Evolutionary conservation across 1,140 invertebrate genomes (phyloP).

Genomic region (Bombus balteatus): DNA sequence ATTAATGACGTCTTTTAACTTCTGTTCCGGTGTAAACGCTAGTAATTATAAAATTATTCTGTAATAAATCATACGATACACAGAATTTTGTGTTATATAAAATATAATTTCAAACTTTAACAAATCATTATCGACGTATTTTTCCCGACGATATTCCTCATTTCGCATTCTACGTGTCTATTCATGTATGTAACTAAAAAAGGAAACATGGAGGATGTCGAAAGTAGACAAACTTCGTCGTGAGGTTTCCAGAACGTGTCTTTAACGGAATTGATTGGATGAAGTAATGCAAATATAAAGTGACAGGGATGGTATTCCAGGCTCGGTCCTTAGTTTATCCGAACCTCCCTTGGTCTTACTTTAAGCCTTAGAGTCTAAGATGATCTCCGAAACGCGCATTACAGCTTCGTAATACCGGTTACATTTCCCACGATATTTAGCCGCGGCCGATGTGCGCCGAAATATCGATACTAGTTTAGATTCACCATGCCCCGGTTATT

Average conservation of each 20-base stretch:
- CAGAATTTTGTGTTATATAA: too few species aligned
- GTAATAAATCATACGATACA: too few species aligned
- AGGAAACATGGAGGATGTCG: not conserved
- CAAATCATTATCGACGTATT: too few species aligned
- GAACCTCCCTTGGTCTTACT: not conserved
- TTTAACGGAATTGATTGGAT: slow-evolving; percentile 52
- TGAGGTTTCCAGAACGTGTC: slow-evolving; percentile 26
- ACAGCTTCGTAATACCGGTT: not conserved
- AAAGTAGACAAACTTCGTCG: not conserved
- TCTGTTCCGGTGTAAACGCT: too few species aligned
- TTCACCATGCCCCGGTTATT: not conserved
- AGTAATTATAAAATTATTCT: too few species aligned
- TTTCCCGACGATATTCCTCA: not conserved
- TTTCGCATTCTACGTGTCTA: not conserved
- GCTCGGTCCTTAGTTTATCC: not conserved
- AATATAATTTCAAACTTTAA: too few species aligned
- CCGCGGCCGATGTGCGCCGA: not conserved
- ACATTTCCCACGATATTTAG: slow-evolving; percentile 6
- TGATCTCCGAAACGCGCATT: slow-evolving; percentile 26
- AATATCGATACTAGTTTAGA: not conserved
- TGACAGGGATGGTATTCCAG: not conserved
- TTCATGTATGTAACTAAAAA: not conserved
- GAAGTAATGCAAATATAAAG: slow-evolving; percentile 28
- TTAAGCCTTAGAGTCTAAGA: not conserved
- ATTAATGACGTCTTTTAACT: too few species aligned